Base-by-base conservation (phyloP, 2,113 vertebrate species). In the Nematolebias whitei region DNA sequence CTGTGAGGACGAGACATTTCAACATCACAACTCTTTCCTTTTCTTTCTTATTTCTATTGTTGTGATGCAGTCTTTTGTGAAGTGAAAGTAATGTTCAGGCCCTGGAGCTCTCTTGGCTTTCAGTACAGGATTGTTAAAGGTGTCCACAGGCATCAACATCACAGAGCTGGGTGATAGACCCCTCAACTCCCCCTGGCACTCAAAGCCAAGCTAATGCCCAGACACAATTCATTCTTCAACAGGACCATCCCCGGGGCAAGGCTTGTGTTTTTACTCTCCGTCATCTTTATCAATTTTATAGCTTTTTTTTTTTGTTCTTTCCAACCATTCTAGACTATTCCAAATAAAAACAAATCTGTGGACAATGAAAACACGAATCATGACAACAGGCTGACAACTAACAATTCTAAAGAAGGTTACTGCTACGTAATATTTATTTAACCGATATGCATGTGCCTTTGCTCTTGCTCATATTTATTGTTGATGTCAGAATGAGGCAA, bases 91-190 rank as follows among this genome's bases (percentile, higher is more conserved):
- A 87, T 77, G 82, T 79, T 78, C 49, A 52, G 55, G 80, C 80
- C 87, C 87, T 80, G 71, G 49, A 87, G 86, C 86, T 50, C 69
- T 82, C 57, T 75, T 41, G 63, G 74, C 41, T 67, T 79, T 80
- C 55, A 68, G 76, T 72, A 66, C 24, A 63, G 56, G 68, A 87
- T 58, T 76, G 70, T 71, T 74, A 62, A 78, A 59, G 69, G 71
- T 89, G 90, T 88, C 90, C 57, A 76, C 55, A 74, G 79, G 74
- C 63, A 89, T 91, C 78, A 91, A 61, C 66, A 62, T 89, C 90
- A 91, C 53, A 76, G 61, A 20, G 51, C 59, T 67, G 63, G 74
- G 63, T 57, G 79, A 64, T 18, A 73, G 76, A 82, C 61, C 71
- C 75, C 65, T 53, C 58, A 50, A 63, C 56, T 71, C 69, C 74